These are phyloP conservation scores for Phyllotreta striolata DNA, from an alignment of 2,888 invertebrate genomes.

Conservation along the genomic window DNA sequence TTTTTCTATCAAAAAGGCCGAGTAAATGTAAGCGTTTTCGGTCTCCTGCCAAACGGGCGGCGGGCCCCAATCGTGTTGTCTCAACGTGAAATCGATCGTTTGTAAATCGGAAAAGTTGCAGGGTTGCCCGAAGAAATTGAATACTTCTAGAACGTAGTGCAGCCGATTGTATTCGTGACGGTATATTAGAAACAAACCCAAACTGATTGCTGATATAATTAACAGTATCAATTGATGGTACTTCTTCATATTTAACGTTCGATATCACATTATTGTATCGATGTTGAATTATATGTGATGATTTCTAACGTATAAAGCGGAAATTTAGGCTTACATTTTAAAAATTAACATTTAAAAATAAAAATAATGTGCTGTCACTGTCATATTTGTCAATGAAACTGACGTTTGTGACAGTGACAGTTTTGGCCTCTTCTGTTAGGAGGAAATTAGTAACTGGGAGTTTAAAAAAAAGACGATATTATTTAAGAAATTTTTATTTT, in stretches of 20 bases:
- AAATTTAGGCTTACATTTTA: no score
- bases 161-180: constrained; percentile 86
- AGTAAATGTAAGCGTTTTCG: constrained; percentile 71
- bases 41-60: constrained; percentile 74
- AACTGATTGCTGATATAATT: constrained; percentile 74
- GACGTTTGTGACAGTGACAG: no score
- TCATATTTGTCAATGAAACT: no score
- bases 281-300: no score
- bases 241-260: constrained; percentile 72
- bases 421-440: no score
- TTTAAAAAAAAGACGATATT: no score
- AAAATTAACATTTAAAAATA: no score
- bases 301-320: no score
- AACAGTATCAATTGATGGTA: constrained; percentile 81
- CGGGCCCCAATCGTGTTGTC: constrained; percentile 69
- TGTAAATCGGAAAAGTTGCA: constrained; percentile 61
- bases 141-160: constrained; percentile 82
- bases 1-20: constrained; percentile 69
- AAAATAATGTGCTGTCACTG: no score
- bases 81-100: constrained; percentile 61
- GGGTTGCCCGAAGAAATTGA: constrained; percentile 84
- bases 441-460: no score
- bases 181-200: constrained; percentile 79
- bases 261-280: background rate
- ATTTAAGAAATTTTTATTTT: no score